Conservation (phyloP, 2,888 invertebrate genomes). For the Eledona agricola region DNA sequence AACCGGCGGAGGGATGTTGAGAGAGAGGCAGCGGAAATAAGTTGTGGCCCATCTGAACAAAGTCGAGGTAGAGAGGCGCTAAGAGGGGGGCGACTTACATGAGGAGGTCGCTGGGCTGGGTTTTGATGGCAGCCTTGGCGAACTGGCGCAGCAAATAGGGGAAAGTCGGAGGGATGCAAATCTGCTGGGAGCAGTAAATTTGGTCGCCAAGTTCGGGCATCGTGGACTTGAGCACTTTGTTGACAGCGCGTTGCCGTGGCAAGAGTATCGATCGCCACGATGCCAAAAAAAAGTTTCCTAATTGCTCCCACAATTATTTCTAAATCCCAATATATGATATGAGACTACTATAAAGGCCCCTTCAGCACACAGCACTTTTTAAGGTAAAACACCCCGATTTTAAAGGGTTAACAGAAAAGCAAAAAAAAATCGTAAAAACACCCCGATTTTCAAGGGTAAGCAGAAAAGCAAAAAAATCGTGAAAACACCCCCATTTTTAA, state of each 20-base stretch:
- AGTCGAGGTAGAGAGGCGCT: too few species aligned
- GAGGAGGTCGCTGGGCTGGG: conserved; percentile 87
- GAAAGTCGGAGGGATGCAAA: conserved; percentile 82
- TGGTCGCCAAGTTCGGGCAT: conserved; percentile 74
- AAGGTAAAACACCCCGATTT: too few species aligned
- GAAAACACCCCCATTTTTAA: conserved; percentile 1
- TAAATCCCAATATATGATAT: too few species aligned
- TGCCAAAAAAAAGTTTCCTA: too few species aligned
- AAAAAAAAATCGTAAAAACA: too few species aligned
- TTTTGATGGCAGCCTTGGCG: conserved; percentile 90
- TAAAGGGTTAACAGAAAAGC: too few species aligned
- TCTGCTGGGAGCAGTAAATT: conserved; percentile 83
- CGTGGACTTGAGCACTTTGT: conserved; percentile 42
- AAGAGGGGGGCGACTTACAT: conserved; percentile 53
- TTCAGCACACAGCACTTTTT: too few species aligned
- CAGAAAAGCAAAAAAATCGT: conserved; percentile 1
- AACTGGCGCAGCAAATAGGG: conserved; percentile 86
- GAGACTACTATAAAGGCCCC: too few species aligned
- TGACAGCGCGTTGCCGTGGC: conserved; percentile 4
- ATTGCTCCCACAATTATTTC: too few species aligned
- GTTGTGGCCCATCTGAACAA: conserved; percentile 79
- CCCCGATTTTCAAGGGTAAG: conserved; percentile 2
- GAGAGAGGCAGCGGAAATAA: conserved; percentile 81
- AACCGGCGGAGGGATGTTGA: conserved; percentile 81
- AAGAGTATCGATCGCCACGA: too few species aligned